phyloP scores from a whole-genome alignment of 1,140 invertebrate species.

The Aphaenogaster rudis region DNA sequence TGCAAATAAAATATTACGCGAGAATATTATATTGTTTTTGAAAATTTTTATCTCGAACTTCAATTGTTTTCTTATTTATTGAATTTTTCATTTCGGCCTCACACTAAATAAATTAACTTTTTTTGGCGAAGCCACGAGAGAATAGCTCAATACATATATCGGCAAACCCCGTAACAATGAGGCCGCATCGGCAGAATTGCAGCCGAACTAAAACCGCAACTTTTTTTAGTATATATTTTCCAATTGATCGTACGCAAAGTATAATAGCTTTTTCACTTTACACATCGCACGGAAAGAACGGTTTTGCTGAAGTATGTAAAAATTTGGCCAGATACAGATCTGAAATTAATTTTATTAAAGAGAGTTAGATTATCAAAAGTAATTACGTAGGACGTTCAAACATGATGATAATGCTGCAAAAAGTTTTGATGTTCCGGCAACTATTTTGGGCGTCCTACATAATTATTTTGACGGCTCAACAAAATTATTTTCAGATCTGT shows the following conservation, averaged over 20 bases:
- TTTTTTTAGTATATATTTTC: background rate
- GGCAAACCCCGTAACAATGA: constrained; percentile 21
- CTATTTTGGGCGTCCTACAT: no score
- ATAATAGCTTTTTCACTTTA: background rate
- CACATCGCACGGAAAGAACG: background rate
- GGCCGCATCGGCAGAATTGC: constrained; percentile 6
- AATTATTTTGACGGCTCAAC: no score
- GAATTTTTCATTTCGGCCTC: background rate
- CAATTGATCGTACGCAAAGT: background rate
- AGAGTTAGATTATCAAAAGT: no score
- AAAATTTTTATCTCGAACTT: background rate
- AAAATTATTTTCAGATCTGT: no score
- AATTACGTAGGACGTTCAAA: no score
- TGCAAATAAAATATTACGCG: background rate
- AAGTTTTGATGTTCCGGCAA: no score
- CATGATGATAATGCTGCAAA: no score
- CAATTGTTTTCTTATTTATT: background rate
- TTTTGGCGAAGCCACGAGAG: background rate
- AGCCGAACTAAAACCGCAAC: background rate
- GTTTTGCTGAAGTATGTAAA: no score
- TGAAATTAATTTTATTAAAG: no score
- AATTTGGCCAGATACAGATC: no score
- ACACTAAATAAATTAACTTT: constrained; percentile 12
- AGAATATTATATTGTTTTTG: background rate
- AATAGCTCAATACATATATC: background rate